Evolutionary conservation across 1,140 invertebrate genomes (phyloP), one percentile per base, ranked within the genome.

Genomic region (Bombus confusus): DNA sequence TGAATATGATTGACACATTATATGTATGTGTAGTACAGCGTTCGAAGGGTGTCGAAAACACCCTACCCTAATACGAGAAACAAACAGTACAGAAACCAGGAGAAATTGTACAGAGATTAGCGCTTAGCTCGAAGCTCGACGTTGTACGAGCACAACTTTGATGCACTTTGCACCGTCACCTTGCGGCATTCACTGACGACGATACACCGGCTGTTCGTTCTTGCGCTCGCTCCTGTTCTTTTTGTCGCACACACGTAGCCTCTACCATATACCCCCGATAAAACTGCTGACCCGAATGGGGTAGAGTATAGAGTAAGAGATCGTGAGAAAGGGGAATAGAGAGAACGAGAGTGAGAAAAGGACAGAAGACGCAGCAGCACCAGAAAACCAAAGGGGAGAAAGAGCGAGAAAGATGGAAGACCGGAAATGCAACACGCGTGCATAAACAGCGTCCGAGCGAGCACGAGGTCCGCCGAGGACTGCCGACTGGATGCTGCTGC

Each of bases 381-480:
- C 25, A 41, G 62, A 62, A 2, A 52, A 81, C 80, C 6, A 74
- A 88, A 73, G 28, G 77, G 37, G 39, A 64, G 85, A 68, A 64
- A 34, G 79, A 80, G 81, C 57, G 82, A 91, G 75, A 86, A 81
- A 84, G 86, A 86, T 74, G 66, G 37, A 28, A 52, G 76, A 75
- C 81, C 86, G 86, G 83, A 87, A 79, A 80, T 75, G 77, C 83
- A 85, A 87, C 75, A 69, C 74, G 69, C 86, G 59, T 83, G 68
- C 75, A 87, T 87, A 59, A 78, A 66, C 81, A 78, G 82, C 75
- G 84, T 86, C 84, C 88, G 89, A 90, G 76, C 82, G 59, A 73
- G 64, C 85, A 88, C 90, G 89, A 91, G 79, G 76, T 74, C 64
- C 85, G 71, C 84, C 90, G 89, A 90, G 66, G 68, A 91, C 89